Evolutionary conservation across 2,113 vertebrate genomes (phyloP), one percentile per base, ranked within the genome.

Genomic region (Xerus inauris): DNA sequence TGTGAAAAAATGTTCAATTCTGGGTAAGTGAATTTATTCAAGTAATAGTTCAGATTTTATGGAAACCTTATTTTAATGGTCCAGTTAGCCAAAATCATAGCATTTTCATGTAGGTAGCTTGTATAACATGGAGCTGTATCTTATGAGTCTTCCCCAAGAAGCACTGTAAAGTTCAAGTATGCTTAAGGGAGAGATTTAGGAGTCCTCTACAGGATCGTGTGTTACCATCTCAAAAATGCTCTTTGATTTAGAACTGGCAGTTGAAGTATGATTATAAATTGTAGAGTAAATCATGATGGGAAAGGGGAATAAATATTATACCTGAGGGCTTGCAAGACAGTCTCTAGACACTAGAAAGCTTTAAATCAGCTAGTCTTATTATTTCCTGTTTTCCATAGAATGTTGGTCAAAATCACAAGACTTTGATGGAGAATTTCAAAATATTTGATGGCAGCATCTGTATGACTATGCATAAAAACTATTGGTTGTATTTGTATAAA

Each of bases 41-140:
- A 95, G 45, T 59, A 62, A 94, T 94, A 96, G 96, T 98, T 98
- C 89, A 89, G 9, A 77, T 89, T 97, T 96, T 98, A 98, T 98
- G 83, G 87, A 97, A 98, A 98, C 90, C 85, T 95, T 97, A 93
- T 97, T 98, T 98, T 98, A 98, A 98, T 98, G 97, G 95, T 97
- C 97, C 96, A 98, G 98, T 99, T 98, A 98, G 95, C 97, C 98
- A 96, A 98, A 97, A 98, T 97, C 94, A 97, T 98, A 98, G 98
- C 98, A 97, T 98, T 98, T 97, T 97, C 96, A 90, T 96, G 97
- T 97, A 97, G 98, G 98, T 97, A 97, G 97, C 96, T 98, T 97
- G 93, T 87, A 82, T 76, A 91, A 95, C 95, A 94, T 97, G 97
- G 96, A 97, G 67, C 79, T 86, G 76, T 73, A 83, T 95, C 98